Percentiles rank a stretch among this genome's conserved stretches.
phyloP scores from a whole-genome alignment of 2,797 vertebrate genomes.

The Lagodon rhomboides region DNA sequence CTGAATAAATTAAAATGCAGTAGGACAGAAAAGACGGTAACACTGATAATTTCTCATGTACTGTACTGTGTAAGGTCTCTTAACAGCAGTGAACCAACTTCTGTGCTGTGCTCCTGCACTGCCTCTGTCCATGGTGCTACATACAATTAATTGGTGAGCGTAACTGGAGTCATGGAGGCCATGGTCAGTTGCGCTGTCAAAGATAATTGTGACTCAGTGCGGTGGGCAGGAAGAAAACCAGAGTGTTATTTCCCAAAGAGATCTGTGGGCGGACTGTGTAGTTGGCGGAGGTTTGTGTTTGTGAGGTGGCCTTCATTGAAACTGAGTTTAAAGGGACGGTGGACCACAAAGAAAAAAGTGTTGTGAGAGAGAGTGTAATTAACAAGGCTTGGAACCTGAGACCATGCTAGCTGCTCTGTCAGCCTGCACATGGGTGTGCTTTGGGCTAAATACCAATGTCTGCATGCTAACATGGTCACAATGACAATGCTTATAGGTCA shows the following conservation, averaged over 20 bases:
- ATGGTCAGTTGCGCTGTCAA: constrained; percentile 30
- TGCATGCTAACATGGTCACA: neutral
- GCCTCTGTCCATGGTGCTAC: constrained; percentile 5
- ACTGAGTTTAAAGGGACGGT: neutral
- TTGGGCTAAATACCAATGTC: neutral
- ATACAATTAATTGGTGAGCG: constrained; percentile 13
- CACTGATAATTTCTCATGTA: constrained; percentile 10
- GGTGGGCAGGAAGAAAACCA: neutral
- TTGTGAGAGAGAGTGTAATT: too few species aligned
- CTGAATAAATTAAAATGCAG: constrained; percentile 13
- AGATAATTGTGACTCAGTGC: constrained; percentile 38
- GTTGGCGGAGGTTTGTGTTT: neutral
- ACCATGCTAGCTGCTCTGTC: neutral
- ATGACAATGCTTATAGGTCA: too few species aligned
- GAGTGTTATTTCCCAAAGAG: constrained; percentile 6
- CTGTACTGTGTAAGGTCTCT: neutral
- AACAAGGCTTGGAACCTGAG: neutral
- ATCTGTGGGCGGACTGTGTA: neutral
- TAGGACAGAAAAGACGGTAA: neutral
- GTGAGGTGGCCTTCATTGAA: neutral
- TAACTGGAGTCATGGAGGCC: constrained; percentile 16
- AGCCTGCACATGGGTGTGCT: neutral
- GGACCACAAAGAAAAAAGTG: neutral
- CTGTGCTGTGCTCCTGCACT: neutral
- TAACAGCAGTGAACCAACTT: neutral